A percentile compares a stretch with the other conserved stretches of the same genome.
These are phyloP conservation scores for Zapus hudsonius DNA, from an alignment of 2,113 vertebrate genomes.

Conservation along the genomic window DNA sequence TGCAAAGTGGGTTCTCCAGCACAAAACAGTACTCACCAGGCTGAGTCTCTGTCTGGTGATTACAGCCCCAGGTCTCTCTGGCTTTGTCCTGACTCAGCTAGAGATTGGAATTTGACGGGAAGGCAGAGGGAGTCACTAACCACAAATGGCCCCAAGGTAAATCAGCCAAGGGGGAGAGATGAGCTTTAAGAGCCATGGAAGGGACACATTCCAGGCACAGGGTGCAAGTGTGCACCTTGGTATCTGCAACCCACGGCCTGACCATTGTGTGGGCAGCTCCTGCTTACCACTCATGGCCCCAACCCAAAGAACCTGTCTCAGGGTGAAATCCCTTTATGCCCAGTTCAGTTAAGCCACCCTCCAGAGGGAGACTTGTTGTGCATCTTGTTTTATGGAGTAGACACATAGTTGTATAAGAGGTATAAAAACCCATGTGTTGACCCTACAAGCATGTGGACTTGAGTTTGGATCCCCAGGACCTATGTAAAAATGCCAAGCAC, in stretches of 20 bases:
- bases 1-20: constrained; percentile 52
- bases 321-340: background rate
- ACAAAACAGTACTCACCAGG: background rate
- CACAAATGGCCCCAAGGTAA: background rate
- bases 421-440: background rate
- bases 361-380: background rate
- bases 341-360: background rate
- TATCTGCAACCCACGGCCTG: background rate
- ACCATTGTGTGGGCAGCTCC: background rate
- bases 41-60: constrained; percentile 2
- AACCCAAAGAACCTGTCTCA: background rate
- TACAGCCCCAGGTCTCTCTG: background rate
- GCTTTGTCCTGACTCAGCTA: constrained; percentile 10
- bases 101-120: constrained; percentile 24
- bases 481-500: too few species aligned
- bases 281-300: background rate
- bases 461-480: too few species aligned
- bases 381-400: background rate
- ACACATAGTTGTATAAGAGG: background rate
- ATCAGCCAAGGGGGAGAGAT: background rate
- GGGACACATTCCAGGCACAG: too few species aligned
- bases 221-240: accelerated
- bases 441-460: too few species aligned
- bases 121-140: background rate
- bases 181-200: background rate